Percentiles rank a stretch among this genome's conserved stretches.
Evolutionary conservation across 2,888 invertebrate species (phyloP).

Genomic region (Cyrtodaria siliqua): DNA sequence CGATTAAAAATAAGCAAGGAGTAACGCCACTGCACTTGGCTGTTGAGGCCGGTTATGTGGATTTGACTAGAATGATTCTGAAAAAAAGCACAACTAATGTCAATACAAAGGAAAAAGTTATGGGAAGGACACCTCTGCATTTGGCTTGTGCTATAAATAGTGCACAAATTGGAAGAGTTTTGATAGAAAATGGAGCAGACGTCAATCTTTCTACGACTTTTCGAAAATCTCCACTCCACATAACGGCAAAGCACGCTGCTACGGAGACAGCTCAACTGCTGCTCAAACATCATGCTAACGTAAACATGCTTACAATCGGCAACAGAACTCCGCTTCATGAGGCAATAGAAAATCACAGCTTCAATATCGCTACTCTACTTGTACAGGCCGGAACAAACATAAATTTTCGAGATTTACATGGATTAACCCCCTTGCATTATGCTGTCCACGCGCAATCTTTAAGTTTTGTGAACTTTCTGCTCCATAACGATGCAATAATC

Average conservation of each 20-base stretch:
- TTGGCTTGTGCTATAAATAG: constrained; percentile 74
- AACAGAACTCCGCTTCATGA: constrained; percentile 78
- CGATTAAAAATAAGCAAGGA: constrained; percentile 69
- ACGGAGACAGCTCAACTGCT: constrained; percentile 70
- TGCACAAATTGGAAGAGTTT: constrained; percentile 68
- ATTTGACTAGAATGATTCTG: constrained; percentile 73
- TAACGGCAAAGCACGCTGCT: constrained; percentile 69
- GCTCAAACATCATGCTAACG: constrained; percentile 71
- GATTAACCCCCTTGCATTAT: constrained; percentile 76
- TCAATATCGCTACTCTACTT: constrained; percentile 66
- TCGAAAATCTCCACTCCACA: constrained; percentile 77
- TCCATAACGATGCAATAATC: constrained; percentile 70
- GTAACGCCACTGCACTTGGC: constrained; percentile 76
- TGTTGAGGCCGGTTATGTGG: constrained; percentile 68
- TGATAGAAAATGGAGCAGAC: constrained; percentile 78
- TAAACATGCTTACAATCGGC: constrained; percentile 73
- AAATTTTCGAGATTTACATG: constrained; percentile 77
- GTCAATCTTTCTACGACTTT: constrained; percentile 78
- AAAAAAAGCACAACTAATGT: constrained; percentile 73
- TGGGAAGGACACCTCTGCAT: constrained; percentile 79
- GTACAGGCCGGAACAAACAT: constrained; percentile 74
- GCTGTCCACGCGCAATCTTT: constrained; percentile 65
- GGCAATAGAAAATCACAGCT: constrained; percentile 69
- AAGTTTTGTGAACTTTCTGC: constrained; percentile 66
- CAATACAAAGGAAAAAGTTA: constrained; percentile 74